Conservation (phyloP, 37 sponge, comb jelly and placozoan genomes). For the Mnemiopsis leidyi region DNA sequence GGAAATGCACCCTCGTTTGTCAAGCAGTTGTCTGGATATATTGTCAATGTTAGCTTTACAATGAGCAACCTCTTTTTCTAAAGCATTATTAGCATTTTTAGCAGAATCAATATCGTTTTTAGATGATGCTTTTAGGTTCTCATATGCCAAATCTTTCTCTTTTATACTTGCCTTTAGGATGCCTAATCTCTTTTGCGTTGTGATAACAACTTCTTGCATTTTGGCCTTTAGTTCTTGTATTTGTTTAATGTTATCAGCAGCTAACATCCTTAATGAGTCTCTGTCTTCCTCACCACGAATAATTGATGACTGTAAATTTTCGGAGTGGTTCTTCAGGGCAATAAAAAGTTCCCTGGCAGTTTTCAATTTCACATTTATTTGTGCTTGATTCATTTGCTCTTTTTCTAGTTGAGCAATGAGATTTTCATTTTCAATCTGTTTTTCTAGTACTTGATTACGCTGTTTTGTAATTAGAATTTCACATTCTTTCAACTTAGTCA, state of each 20-base stretch:
- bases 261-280: slow-evolving; percentile 60
- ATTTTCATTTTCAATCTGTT: slow-evolving; percentile 66
- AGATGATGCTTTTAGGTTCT: not conserved
- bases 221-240: slow-evolving; percentile 7
- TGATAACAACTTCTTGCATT: not conserved
- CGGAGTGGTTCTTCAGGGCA: slow-evolving; percentile 79
- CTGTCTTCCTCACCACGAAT: slow-evolving; percentile 68
- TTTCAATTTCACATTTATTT: slow-evolving; percentile 46
- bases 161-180: not conserved
- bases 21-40: slow-evolving; percentile 21
- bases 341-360: slow-evolving; percentile 78
- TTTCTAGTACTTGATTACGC: slow-evolving; percentile 62
- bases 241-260: slow-evolving; percentile 62
- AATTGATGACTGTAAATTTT: slow-evolving; percentile 70
- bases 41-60: not conserved
- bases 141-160: slow-evolving; percentile 17
- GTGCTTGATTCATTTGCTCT: slow-evolving; percentile 66
- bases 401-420: slow-evolving; percentile 40
- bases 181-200: not conserved
- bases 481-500: slow-evolving; percentile 53
- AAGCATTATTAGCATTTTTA: not conserved
- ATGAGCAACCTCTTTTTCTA: not conserved
- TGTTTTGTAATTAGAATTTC: slow-evolving; percentile 62
- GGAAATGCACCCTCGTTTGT: not conserved
- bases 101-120: not conserved